A percentile compares a stretch with the other conserved stretches of the same genome.
These are phyloP conservation scores for Eleginops maclovinus DNA, from an alignment of 2,113 vertebrate species.

Conservation along the genomic window DNA sequence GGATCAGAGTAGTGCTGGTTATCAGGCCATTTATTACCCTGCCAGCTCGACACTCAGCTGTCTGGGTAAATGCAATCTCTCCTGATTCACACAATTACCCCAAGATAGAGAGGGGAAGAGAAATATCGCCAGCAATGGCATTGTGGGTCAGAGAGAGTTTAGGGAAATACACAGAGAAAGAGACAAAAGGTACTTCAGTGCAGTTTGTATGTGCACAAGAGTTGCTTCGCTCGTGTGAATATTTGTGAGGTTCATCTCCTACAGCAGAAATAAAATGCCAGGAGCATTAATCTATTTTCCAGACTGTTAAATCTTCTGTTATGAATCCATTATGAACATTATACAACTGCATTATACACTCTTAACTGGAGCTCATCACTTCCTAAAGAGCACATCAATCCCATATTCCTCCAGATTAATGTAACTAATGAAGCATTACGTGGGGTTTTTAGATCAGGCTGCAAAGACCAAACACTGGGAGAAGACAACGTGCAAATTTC, in stretches of 20 bases:
- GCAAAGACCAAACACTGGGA: constrained; percentile 7
- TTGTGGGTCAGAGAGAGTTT: constrained; percentile 74
- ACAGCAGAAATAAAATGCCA: constrained; percentile 47
- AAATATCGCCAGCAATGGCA: constrained; percentile 55
- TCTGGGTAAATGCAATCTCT: constrained; percentile 85
- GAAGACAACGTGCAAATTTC: constrained; percentile 4
- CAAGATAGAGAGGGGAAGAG: constrained; percentile 71
- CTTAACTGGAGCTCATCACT: constrained; percentile 36
- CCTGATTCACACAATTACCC: constrained; percentile 87
- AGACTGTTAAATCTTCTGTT: constrained; percentile 42
- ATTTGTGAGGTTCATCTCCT: constrained; percentile 13
- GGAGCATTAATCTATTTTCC: constrained; percentile 41
- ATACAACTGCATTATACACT: constrained; percentile 23
- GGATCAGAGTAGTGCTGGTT: constrained; percentile 78
- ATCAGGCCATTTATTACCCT: constrained; percentile 85
- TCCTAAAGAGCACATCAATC: constrained; percentile 44
- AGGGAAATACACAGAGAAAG: constrained; percentile 57
- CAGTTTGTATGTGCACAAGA: constrained; percentile 24
- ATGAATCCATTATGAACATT: constrained; percentile 37
- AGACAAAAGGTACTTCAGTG: constrained; percentile 43
- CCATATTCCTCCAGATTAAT: constrained; percentile 36
- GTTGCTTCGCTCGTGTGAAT: constrained; percentile 21
- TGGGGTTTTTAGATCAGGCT: constrained; percentile 9
- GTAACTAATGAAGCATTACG: constrained; percentile 35
- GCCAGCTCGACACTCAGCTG: constrained; percentile 82